Evolutionary conservation across 1,140 invertebrate species (phyloP), one percentile per base, ranked within the genome.

Genomic region (Penaeus vannamei): DNA sequence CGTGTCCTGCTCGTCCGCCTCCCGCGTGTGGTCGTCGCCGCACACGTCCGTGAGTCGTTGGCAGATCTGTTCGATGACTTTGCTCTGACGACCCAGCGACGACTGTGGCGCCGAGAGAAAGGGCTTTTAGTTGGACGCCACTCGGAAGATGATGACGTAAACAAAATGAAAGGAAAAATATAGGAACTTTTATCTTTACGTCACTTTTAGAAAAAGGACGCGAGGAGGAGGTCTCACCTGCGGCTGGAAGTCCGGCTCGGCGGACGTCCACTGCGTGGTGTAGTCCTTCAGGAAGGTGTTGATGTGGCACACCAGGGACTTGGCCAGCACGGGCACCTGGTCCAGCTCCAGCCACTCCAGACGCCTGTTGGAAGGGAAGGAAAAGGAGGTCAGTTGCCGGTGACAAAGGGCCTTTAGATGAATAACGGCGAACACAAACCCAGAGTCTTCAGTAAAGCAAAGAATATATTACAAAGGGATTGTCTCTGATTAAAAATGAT

Each of bases 41-140:
- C 90, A 87, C 32, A 91, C 89, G 77, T 90, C 89, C 76, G 69
- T 89, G 59, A 91, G 84, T 8, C 91, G 83, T 29, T 89, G 59
- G 46, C 91, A 91, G 60, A 91, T 91, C 80, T 91, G 91, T 20
- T 85, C 46, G 42, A 91, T 85, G 46, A 91, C 91, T 82, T 86
- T 85, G 59, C 87, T 87, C 86, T 91, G 91, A 8, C 86, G 91
- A 36, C 85, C 81, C 59, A 91, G 26, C 59, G 89, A 85, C 20
- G 89, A 90, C 91, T 91, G 88, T 26, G 14, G 62, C 42, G 61
- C 10, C 14, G 1, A 10, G 66, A 72, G 22, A 72, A 8, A 72
- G 22, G 2, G 32, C 8, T 2, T 72, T 32, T 26, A 32, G n/a
- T 12, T 12, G 10, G 22, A 22, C 12, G 66, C 14, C 23, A 72